Base-by-base conservation (phyloP, 1,140 invertebrate genomes). In the Caenorhabditis briggsae region DNA sequence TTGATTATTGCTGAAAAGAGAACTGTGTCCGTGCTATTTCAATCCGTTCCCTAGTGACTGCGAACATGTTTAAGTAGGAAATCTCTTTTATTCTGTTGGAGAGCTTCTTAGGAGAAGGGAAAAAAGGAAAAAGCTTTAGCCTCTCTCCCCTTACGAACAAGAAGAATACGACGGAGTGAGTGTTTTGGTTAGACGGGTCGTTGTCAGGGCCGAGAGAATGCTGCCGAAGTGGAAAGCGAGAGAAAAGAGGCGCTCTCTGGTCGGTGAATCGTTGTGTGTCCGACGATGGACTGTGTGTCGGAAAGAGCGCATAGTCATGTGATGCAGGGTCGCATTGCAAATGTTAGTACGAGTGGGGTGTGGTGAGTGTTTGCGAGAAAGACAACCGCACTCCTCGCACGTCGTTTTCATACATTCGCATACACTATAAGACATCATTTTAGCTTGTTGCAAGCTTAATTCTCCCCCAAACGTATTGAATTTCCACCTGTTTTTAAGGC, bases 281-380 rank as follows among this genome's bases (percentile, higher is more conserved):
- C 16, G 12, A 8, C 46, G 70, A 78, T 50, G 33, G 46, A 78
- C 11, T 14, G n/a, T 18, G 43, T 18, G 70, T 12, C 70, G 70
- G 70, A 78, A 20, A 12, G 70, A 70, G 41, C 8, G 33, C 46
- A n/a, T 12, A 78, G 70, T 20, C 46, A 78, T 12, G 46, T 23
- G 70, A 16, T 11, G 41, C 46, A n/a, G 70, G 20, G 16, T n/a
- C n/a, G 61, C 41, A 23, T n/a, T 53, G 70, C 70, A 78, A 78
- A 78, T 50, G 70, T 78, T 78, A 78, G 70, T 78, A 70, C 41
- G 64, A 78, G 18, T 78, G 70, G 70, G 70, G 70, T 78, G 70
- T 78, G 70, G 70, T 53, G 70, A 78, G 70, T 78, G 33, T 50
- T 78, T 78, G 70, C 70, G 70, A 78, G 46, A 46, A 23, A n/a